Evolutionary conservation across 2,888 invertebrate genomes (phyloP).

Genomic region (Schizaphis graminum): DNA sequence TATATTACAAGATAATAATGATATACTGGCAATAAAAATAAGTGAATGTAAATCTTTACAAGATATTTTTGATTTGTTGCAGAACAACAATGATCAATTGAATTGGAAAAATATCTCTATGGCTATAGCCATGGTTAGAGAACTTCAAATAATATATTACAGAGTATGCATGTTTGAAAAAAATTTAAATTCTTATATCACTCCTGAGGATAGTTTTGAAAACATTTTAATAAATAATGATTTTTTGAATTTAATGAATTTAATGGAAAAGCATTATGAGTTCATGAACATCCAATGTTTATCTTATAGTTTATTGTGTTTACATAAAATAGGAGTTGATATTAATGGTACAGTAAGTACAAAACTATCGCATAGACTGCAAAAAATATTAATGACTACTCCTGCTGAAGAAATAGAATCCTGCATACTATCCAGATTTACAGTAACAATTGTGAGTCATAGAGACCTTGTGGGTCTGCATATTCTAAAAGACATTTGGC

Average conservation of each 20-base stretch:
- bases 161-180: conserved; percentile 31
- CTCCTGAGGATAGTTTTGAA: conserved; percentile 37
- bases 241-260: conserved; percentile 54
- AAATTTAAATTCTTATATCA: conserved; percentile 1
- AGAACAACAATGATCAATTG: conserved; percentile 22
- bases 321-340: conserved; percentile 57
- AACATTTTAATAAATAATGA: conserved; percentile 53
- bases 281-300: conserved; percentile 55
- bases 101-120: conserved; percentile 61
- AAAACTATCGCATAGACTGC: conserved; percentile 13
- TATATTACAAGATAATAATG: conserved; percentile 47
- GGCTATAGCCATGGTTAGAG: conserved; percentile 61
- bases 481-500: conserved; percentile 53
- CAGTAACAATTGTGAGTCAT: conserved; percentile 29
- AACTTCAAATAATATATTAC: conserved; percentile 57
- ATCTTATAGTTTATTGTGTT: conserved; percentile 51
- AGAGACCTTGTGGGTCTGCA: conserved; percentile 35
- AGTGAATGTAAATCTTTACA: conserved; percentile 52
- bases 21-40: conserved; percentile 30
- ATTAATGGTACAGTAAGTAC: conserved; percentile 9
- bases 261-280: conserved; percentile 31
- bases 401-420: conserved; percentile 33
- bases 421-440: conserved; percentile 56
- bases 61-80: conserved; percentile 47
- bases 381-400: conserved; percentile 24